Percentiles rank a stretch among this genome's conserved stretches.
Evolutionary conservation across 2,113 vertebrate genomes (phyloP).

Genomic region (Siniperca chuatsi): DNA sequence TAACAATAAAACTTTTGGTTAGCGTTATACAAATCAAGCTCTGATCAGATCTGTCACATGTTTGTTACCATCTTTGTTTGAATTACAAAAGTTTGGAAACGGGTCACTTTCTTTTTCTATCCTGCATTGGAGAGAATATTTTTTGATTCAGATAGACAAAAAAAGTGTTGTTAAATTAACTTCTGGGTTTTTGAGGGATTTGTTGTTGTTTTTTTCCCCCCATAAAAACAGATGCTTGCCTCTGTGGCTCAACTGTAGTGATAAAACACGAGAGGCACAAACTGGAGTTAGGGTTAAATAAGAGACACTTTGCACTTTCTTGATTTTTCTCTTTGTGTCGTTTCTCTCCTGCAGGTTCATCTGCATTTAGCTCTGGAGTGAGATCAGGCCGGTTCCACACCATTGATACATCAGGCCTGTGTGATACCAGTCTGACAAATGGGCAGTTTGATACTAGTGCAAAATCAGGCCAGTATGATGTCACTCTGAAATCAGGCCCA

Average conservation of each 20-base stretch:
- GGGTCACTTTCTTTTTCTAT: too few species aligned
- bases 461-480: conserved; percentile 20
- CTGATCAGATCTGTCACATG: not conserved
- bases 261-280: too few species aligned
- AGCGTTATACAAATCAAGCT: too few species aligned
- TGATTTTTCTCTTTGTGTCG: conserved; percentile 18
- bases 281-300: too few species aligned
- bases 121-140: not conserved
- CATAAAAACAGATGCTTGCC: too few species aligned
- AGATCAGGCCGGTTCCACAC: not conserved
- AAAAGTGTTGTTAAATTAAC: too few species aligned
- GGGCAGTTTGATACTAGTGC: conserved; percentile 5
- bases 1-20: not conserved
- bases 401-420: conserved; percentile 35
- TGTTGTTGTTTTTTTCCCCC: too few species aligned
- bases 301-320: not conserved
- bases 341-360: conserved; percentile 52
- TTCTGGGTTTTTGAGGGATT: too few species aligned
- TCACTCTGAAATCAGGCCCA: conserved; percentile 21
- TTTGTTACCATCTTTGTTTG: not conserved
- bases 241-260: too few species aligned
- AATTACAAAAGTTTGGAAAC: not conserved
- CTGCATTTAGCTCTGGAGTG: conserved; percentile 51
- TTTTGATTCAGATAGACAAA: not conserved
- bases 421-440: not conserved